Evolutionary conservation across 2,888 invertebrate species (phyloP), one percentile per base, ranked within the genome.

Genomic region (Leistus spinibarbis): DNA sequence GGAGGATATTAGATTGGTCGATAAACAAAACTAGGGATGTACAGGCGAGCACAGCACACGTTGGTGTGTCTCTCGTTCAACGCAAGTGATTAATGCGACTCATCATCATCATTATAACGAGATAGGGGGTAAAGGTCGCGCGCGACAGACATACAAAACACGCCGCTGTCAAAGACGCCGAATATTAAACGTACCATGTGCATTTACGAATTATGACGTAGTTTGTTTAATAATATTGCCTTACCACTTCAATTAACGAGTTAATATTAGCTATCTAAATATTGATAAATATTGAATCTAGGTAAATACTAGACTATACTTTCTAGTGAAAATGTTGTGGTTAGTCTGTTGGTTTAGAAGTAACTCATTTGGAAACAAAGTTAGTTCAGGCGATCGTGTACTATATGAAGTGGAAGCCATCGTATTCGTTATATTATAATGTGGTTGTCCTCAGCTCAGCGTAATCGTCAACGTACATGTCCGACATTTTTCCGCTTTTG

Each of bases 71-170:
- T 16, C 27, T 20, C 16, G 23, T 16, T 23, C 24, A 19, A 57
- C 17, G 17, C 20, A 17, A 57, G 24, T 64, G 64, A 64, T 64
- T 64, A 64, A 64, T 64, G 64, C 64, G 23, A n/a, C 10, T 10
- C 16, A 27, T 27, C 64, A 64, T 64, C 64, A 64, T 64, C 64
- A 64, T 64, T 23, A 64, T 64, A 20, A 64, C 40, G 40, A 40
- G 40, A 40, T 40, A 40, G 40, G 40, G 40, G 40, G 40, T 40
- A 40, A 13, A 13, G 13, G 13, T 40, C 40, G 13, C 40, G 40
- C 40, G 40, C 40, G 40, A 7, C 10, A 10, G 13, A 7, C 40
- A 40, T 40, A 40, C 40, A 40, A 40, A 40, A 40, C 13, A 13
- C 40, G 40, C 40, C 40, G 40, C 40, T 40, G 40, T 40, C 40